Evolutionary conservation across 2,113 vertebrate species (phyloP), one percentile per base, ranked within the genome.

Genomic region (Planiliza haematocheilus): DNA sequence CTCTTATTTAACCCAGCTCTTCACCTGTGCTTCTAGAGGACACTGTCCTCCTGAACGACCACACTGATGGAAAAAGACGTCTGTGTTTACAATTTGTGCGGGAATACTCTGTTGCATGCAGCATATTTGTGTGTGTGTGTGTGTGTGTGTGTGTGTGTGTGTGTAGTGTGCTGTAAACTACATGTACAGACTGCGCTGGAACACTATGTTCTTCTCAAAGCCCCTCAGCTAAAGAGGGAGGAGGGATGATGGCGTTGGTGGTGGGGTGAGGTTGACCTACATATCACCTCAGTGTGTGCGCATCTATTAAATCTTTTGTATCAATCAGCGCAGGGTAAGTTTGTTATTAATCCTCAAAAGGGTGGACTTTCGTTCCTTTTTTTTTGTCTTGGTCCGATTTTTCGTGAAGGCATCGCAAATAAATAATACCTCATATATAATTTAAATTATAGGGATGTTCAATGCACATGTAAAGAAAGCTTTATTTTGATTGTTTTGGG

Each of bases 151-250:
- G 57, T 16, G 10, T 24, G 38, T 45, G 10, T 24, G 30, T 38
- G 10, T 1, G 1, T n/a, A 46, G 17, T 20, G 2, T 7, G 63
- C 70, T 70, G 45, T 53, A 52, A n/a, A n/a, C 53, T 57, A 7
- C 57, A 58, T 70, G 71, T 38, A 52, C 62, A 81, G 50, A 59
- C 53, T 60, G 45, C 62, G 51, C 68, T 81, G 50, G 83, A 79
- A 88, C 82, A 90, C 13, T 7, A 43, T 88, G 84, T 84, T 16
- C 80, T 79, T 39, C 52, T 48, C 39, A 42, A 30, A 70, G 80
- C 65, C 74, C 51, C 69, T 61, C 81, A 39, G 62, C 34, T 38
- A 65, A 59, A 73, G 41, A 34, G 45, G 70, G 24, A 57, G 67
- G 65, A 17, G 52, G 50, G 60, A 46, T 9, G 41, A 57, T 7